These are phyloP conservation scores for Montipora sp. DNA, from an alignment of 64 coral and sea anemone genomes.

Conservation along the genomic window DNA sequence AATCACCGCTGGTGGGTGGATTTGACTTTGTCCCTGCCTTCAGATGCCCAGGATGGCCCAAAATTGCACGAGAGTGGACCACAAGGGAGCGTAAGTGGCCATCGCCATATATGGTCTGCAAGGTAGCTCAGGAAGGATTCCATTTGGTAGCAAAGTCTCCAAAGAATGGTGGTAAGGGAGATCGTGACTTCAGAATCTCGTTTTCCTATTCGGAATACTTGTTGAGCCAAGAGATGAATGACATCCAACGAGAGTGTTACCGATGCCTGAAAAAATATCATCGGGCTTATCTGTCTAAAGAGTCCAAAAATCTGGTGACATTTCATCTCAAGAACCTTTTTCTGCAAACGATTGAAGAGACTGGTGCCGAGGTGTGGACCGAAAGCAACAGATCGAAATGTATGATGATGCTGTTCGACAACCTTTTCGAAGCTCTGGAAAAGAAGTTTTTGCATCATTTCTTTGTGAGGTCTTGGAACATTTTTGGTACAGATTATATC, in stretches of 20 bases:
- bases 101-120: conserved; percentile 6
- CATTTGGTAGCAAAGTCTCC: conserved; percentile 67
- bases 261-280: conserved; percentile 50
- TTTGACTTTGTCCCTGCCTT: conserved; percentile 77
- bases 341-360: conserved; percentile 74
- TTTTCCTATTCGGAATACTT: conserved; percentile 70
- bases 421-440: background rate
- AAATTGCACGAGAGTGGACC: conserved; percentile 47
- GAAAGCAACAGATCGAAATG: conserved; percentile 59
- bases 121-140: conserved; percentile 62
- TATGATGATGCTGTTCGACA: conserved; percentile 46
- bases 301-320: conserved; percentile 31
- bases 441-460: conserved; percentile 57
- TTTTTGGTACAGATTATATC: conserved; percentile 46
- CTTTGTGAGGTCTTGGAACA: conserved; percentile 71
- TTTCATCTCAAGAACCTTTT: conserved; percentile 78
- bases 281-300: conserved; percentile 44
- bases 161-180: conserved; percentile 27
- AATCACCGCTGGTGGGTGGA: background rate
- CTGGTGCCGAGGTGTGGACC: conserved; percentile 68
- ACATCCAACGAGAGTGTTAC: conserved; percentile 71
- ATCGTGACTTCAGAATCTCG: conserved; percentile 69
- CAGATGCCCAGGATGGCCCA: conserved; percentile 59
- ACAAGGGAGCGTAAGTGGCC: conserved; percentile 66
- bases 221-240: conserved; percentile 64